Base-by-base conservation (phyloP, 2,888 invertebrate species). In the Lissonota sp. region DNA sequence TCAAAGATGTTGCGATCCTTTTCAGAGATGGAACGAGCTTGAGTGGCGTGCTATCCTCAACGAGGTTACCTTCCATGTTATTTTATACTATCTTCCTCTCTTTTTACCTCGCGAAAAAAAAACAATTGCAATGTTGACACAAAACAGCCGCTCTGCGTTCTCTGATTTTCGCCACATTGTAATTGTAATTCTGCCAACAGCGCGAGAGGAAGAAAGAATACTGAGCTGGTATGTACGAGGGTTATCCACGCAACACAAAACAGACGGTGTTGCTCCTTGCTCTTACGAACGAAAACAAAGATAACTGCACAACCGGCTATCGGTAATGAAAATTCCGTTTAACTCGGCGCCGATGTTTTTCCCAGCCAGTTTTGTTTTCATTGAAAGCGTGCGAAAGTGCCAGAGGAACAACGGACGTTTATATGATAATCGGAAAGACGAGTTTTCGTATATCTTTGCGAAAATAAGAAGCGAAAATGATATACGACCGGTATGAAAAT, bases 31-130 rank as follows among this genome's bases (percentile, higher is more conserved):
- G 86, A 10, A 88, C 83, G 57, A 90, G 76, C 57, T 79, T 66
- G 5, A 78, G 12, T 39, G 74, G 44, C 4, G 89, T 88, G 46
- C 88, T 89, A 16, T 91, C 90, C 70, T 92, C 92, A 5, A 85
- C 88, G n/a, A 88, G 85, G 14, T 73, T 63, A 6, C 85, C 81
- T 10, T 84, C 80, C 82, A 83, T 83, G 26, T 26, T 26, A 64
- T 12, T 44, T 49, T 49, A 6, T 7, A 14, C 53, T n/a, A 26
- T 26, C 26, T 2, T 3, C 26, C 26, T 26, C 26, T 26, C 26
- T 26, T 26, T 26, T 3, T 3, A 26, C 26, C 26, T 1, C 26
- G 26, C 26, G 26, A 26, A 26, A 26, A 26, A 26, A 26, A 26
- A 3, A 26, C 26, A 26, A 26, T 26, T 26, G 26, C 26, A 26